These are phyloP conservation scores for Norana najaformis DNA, from an alignment of 2,888 invertebrate species.

Conservation along the genomic window DNA sequence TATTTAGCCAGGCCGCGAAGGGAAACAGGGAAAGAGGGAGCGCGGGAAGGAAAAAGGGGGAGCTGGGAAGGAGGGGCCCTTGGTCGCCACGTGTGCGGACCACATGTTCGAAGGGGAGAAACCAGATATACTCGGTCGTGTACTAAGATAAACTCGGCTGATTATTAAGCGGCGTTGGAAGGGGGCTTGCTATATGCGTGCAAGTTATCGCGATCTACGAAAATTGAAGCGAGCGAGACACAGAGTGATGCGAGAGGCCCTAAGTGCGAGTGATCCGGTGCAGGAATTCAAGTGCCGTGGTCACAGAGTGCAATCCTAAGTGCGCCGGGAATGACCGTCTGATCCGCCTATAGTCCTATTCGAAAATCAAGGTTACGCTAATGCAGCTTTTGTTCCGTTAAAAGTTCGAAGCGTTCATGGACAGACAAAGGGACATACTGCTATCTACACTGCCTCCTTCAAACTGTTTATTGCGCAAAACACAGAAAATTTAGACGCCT, in stretches of 20 bases:
- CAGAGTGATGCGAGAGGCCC: constrained; percentile 2
- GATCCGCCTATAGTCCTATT: not conserved
- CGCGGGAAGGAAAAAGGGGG: not conserved
- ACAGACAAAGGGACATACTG: not conserved
- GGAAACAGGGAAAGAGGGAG: not conserved
- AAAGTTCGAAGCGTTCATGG: not conserved
- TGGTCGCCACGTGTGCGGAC: not conserved
- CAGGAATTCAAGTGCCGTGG: constrained; percentile 26
- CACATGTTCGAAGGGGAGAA: constrained; percentile 10
- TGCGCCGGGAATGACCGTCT: not conserved
- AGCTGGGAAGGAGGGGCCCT: not conserved
- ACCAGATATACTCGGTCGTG: constrained; percentile 10
- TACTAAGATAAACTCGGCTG: constrained; percentile 13
- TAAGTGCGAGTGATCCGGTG: constrained; percentile 15
- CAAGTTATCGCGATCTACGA: not conserved
- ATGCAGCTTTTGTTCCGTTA: not conserved
- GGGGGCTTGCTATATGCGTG: not conserved
- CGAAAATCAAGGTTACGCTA: not conserved
- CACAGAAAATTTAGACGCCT: not conserved
- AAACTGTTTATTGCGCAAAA: not conserved
- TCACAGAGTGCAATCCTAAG: constrained; percentile 17
- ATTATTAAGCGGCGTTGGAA: constrained; percentile 5
- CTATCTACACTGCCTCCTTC: not conserved
- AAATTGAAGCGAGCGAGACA: not conserved
- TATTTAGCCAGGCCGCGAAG: constrained; percentile 18